Evolutionary conservation across 2,113 vertebrate genomes (phyloP), one percentile per base, ranked within the genome.

Genomic region (Grammomys surdaster): DNA sequence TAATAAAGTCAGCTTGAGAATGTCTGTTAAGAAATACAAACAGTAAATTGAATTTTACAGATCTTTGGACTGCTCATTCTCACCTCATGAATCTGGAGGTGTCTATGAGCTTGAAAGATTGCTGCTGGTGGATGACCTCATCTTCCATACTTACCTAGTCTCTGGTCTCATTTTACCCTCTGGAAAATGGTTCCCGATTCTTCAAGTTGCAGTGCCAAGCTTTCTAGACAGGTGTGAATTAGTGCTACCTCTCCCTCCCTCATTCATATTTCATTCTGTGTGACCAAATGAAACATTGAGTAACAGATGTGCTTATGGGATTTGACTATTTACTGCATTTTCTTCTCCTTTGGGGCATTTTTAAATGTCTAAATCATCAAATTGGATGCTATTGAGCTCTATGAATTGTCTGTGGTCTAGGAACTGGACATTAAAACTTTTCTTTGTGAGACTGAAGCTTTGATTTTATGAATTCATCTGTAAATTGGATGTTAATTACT

Each of bases 71-170:
- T 91, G 92, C 93, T 96, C 97, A 94, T 98, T 98, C 97, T 97
- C 98, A 98, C 97, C 96, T 98, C 97, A 97, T 98, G 98, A 98
- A 98, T 98, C 94, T 95, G 97, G 67, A 97, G 98, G 95, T 97
- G 98, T 98, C 98, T 97, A 89, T 95, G 98, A 97, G 97, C 97
- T 97, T 97, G 97, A 97, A 98, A 95, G 96, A 97, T 94, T 97
- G 93, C 98, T 97, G 91, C 60, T 95, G 95, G 96, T 91, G 72
- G 91, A 98, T 98, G 98, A 98, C 97, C 98, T 98, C 98, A 98
- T 97, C 97, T 97, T 95, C 84, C 85, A 96, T 76, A 96, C 98
- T 98, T 97, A 96, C 88, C 96, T 96, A 95, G 97, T 98, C 97
- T 98, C 98, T 97, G 86, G 97, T 98, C 98, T 98, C 89, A 1